A percentile compares a stretch with the other conserved stretches of the same genome.
phyloP scores from a whole-genome alignment of 2,888 invertebrate species.

The Auanema freiburgensis region DNA sequence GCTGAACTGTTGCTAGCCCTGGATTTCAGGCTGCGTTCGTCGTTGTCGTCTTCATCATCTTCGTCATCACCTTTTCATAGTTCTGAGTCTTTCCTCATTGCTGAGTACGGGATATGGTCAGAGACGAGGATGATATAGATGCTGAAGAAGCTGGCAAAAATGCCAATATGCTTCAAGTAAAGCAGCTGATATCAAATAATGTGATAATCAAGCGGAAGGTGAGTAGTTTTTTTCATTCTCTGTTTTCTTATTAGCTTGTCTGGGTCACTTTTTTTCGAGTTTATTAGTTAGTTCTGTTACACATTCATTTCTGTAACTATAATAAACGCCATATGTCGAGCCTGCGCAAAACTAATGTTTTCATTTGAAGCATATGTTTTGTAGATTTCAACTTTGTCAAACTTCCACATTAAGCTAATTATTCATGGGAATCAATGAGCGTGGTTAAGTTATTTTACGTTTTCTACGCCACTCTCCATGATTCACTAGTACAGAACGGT shows the following conservation, averaged over 20 bases:
- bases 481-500: too few species aligned
- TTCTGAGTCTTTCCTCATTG: neutral
- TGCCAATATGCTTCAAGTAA: constrained; percentile 40
- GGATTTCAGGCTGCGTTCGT: constrained; percentile 3
- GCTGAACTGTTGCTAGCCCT: too few species aligned
- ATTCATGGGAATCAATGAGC: too few species aligned
- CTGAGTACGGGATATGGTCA: constrained; percentile 10
- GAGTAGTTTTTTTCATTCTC: constrained; percentile 16
- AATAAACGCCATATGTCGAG: too few species aligned
- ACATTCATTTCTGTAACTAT: neutral
- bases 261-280: constrained; percentile 2
- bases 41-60: neutral
- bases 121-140: constrained; percentile 29
- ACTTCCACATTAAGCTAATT: too few species aligned
- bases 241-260: neutral
- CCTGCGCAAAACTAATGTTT: too few species aligned
- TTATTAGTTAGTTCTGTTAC: constrained; percentile 1
- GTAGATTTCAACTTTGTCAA: too few species aligned
- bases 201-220: constrained; percentile 51
- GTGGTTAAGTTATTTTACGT: too few species aligned
- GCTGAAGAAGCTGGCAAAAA: constrained; percentile 33
- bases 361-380: too few species aligned
- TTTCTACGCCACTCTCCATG: too few species aligned
- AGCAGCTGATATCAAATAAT: constrained; percentile 48
- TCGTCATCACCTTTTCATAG: constrained; percentile 11